These are phyloP conservation scores for Chaetura pelagica DNA, from an alignment of 2,113 vertebrate genomes.

Conservation along the genomic window DNA sequence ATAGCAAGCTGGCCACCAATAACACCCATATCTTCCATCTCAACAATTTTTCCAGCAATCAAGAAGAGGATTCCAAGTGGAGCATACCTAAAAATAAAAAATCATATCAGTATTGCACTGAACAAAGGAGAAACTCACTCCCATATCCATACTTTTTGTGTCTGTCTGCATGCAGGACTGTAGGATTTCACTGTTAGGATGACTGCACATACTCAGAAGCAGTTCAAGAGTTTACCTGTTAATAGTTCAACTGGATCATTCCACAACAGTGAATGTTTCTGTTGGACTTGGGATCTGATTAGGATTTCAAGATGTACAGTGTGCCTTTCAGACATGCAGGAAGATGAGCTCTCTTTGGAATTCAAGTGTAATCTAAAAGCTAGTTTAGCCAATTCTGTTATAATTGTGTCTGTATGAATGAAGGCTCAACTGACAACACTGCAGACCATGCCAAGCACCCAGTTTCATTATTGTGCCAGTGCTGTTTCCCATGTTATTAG, in stretches of 20 bases:
- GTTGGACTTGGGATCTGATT: background rate
- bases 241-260: background rate
- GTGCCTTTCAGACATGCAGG: background rate
- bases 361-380: background rate
- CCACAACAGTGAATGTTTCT: background rate
- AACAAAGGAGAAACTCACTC: background rate
- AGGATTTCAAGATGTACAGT: background rate
- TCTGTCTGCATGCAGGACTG: background rate
- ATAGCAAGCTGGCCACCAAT: conserved; percentile 96
- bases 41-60: conserved; percentile 97
- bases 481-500: background rate
- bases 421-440: fast-evolving
- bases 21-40: conserved; percentile 97
- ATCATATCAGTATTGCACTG: background rate
- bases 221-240: background rate
- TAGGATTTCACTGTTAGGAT: background rate
- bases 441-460: background rate
- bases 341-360: background rate
- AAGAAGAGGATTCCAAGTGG: conserved; percentile 95
- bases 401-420: background rate
- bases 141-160: background rate
- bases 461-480: background rate
- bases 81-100: conserved; percentile 85
- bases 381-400: background rate
- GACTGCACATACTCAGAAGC: background rate